These are phyloP conservation scores for Hetaerina americana DNA, from an alignment of 1,140 invertebrate genomes.

Conservation along the genomic window DNA sequence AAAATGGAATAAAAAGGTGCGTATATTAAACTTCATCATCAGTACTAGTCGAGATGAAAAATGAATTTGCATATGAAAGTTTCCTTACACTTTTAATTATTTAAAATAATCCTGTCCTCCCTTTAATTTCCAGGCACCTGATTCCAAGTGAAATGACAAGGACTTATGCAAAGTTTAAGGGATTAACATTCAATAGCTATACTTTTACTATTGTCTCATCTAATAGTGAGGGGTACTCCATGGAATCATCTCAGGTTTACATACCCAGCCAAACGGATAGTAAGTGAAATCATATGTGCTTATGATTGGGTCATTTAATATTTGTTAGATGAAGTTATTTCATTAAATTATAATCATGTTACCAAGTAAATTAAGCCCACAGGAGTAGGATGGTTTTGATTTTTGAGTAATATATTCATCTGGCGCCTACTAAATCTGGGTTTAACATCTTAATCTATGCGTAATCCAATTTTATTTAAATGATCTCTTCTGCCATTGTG, in stretches of 20 bases:
- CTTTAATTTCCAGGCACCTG: slow-evolving; percentile 21
- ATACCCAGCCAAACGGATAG: slow-evolving; percentile 42
- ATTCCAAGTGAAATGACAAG: slow-evolving; percentile 29
- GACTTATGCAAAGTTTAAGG: slow-evolving; percentile 38
- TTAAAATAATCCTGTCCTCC: slow-evolving; percentile 8
- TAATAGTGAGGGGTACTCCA: slow-evolving; percentile 43
- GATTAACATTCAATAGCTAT: slow-evolving; percentile 32
- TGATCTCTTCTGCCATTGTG: no score
- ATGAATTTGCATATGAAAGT: not conserved
- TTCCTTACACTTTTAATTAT: not conserved
- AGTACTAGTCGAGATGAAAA: not conserved
- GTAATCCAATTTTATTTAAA: no score
- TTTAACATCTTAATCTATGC: no score
- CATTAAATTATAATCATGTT: no score
- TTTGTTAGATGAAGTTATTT: no score
- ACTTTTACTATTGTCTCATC: slow-evolving; percentile 36
- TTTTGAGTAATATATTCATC: no score
- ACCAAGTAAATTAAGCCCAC: no score
- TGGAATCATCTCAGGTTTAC: slow-evolving; percentile 37
- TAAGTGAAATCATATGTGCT: slow-evolving; percentile 24
- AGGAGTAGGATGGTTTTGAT: no score
- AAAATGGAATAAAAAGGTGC: slow-evolving; percentile 20
- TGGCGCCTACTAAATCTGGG: no score
- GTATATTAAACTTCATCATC: not conserved
- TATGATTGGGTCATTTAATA: no score